Percentiles rank a stretch among this genome's conserved stretches.
Evolutionary conservation across 1,140 invertebrate species (phyloP).

Genomic region (Babylonia areolata): DNA sequence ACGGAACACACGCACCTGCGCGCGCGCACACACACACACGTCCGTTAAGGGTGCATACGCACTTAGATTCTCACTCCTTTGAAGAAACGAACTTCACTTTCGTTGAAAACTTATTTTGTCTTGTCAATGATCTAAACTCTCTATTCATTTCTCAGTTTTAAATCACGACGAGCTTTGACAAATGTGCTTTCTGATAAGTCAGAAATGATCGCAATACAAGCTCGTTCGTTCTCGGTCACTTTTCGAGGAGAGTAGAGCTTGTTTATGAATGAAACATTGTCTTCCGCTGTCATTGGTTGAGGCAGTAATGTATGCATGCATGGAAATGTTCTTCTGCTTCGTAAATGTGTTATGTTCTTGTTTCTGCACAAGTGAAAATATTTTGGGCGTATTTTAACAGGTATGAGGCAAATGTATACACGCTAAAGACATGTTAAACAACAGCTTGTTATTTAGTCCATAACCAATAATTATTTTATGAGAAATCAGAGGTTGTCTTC

Average conservation of each 20-base stretch:
- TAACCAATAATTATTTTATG: neutral
- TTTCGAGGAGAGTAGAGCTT: neutral
- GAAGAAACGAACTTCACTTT: too few species aligned
- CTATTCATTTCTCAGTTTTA: too few species aligned
- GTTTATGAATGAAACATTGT: conserved; percentile 21
- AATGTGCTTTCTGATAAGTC: too few species aligned
- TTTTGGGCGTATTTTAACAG: neutral
- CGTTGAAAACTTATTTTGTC: too few species aligned
- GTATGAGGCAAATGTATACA: neutral
- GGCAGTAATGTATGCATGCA: conserved; percentile 3
- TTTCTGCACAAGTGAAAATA: neutral
- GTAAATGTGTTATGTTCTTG: conserved; percentile 1
- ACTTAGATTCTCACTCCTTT: too few species aligned
- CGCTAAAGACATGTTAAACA: neutral
- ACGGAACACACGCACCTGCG: too few species aligned
- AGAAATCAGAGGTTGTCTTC: neutral
- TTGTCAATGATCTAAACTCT: too few species aligned
- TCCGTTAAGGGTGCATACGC: too few species aligned
- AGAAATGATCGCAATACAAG: too few species aligned
- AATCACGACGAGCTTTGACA: too few species aligned
- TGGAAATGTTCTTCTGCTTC: conserved; percentile 2
- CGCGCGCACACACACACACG: too few species aligned
- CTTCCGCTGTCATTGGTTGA: neutral
- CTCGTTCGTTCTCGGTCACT: neutral
- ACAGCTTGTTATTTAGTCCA: neutral